Percentiles rank a stretch among this genome's conserved stretches.
Conservation (phyloP, 1,140 invertebrate species). For the Microplitis mediator region DNA sequence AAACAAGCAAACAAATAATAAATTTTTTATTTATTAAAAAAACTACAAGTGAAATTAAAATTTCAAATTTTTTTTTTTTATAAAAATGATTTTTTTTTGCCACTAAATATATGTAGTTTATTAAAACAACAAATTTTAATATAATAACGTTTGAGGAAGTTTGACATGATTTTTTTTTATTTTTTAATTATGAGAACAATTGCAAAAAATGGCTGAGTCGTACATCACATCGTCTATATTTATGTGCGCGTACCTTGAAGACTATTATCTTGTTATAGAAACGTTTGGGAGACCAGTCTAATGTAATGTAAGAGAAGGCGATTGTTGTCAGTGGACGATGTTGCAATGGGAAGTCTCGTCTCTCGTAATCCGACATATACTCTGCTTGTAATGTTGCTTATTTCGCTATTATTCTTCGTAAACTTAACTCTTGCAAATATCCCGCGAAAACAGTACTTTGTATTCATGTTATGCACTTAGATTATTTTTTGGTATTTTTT, state of each 20-base stretch:
- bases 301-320: constrained; percentile 25
- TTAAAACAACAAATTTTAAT: neutral
- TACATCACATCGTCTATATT: neutral
- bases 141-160: neutral
- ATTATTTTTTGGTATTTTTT: too few species aligned
- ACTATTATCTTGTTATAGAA: constrained; percentile 41
- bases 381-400: neutral
- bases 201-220: neutral
- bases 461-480: neutral
- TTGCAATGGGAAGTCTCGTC: constrained; percentile 62
- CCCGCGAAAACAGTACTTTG: neutral
- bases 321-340: constrained; percentile 39
- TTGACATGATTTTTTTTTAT: neutral
- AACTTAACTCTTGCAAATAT: neutral
- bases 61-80: neutral
- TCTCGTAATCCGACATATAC: constrained; percentile 44
- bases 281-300: constrained; percentile 22
- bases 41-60: too few species aligned
- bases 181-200: constrained; percentile 2
- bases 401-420: neutral
- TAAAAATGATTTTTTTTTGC: neutral
- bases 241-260: constrained; percentile 46
- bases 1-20: neutral
- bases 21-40: neutral
- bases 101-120: neutral